Evolutionary conservation across 2,113 vertebrate species (phyloP).

Genomic region (Mormyrus lacerda): DNA sequence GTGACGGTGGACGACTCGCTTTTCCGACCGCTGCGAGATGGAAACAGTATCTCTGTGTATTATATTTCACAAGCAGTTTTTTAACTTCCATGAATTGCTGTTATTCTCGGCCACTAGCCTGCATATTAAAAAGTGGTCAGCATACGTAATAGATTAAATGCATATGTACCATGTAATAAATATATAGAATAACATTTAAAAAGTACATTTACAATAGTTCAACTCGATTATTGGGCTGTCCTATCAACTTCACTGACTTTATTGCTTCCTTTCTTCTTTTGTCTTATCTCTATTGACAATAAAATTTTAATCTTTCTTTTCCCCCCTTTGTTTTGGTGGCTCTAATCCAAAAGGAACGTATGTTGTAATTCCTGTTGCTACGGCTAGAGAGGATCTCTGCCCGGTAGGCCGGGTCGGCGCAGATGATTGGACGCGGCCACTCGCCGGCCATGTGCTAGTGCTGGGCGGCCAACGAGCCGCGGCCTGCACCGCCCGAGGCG

Average conservation of each 20-base stretch:
- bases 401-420: conserved; percentile 12
- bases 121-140: not conserved
- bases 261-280: conserved; percentile 1
- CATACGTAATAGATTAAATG: not conserved
- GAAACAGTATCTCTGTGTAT: not conserved
- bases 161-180: not conserved
- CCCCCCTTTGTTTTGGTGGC: conserved; percentile 5
- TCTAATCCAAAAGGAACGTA: conserved; percentile 6
- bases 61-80: not conserved
- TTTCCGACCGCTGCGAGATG: not conserved
- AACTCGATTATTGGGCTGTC: not conserved
- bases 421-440: conserved; percentile 31
- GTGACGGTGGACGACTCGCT: not conserved
- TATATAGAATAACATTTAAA: not conserved
- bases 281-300: not conserved
- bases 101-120: not conserved
- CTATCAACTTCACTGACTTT: not conserved
- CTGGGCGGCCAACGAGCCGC: conserved; percentile 8
- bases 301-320: not conserved
- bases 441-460: conserved; percentile 35
- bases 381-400: conserved; percentile 18
- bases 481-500: conserved; percentile 26
- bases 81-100: not conserved
- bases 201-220: not conserved
- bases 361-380: conserved; percentile 36